Percentiles rank a stretch among this genome's conserved stretches.
phyloP scores from a whole-genome alignment of 2,113 vertebrate genomes.

The Lampris incognitus region DNA sequence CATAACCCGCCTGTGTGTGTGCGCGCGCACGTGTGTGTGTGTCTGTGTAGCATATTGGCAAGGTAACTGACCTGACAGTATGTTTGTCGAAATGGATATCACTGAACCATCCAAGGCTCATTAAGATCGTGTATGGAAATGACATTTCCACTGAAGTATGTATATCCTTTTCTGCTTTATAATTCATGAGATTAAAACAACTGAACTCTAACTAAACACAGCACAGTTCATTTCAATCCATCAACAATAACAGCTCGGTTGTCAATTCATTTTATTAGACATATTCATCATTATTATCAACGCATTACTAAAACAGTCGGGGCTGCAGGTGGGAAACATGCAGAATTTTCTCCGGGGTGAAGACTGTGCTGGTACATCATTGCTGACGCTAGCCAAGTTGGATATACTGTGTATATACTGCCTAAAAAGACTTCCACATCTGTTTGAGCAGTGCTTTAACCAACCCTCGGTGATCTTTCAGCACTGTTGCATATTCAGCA shows the following conservation, averaged over 20 bases:
- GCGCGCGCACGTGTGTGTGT: neutral
- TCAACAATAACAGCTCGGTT: neutral
- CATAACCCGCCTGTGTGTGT: no score
- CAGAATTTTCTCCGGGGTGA: conserved; percentile 21
- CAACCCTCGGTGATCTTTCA: neutral
- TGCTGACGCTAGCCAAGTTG: neutral
- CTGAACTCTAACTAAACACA: no score
- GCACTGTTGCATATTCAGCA: neutral
- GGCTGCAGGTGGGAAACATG: conserved; percentile 42
- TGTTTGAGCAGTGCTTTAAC: neutral
- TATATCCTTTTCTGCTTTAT: no score
- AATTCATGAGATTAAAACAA: no score
- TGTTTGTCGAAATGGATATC: neutral
- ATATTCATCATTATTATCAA: conserved; percentile 8
- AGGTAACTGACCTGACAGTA: neutral
- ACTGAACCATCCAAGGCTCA: neutral
- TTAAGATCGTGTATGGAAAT: no score
- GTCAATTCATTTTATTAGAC: conserved; percentile 36
- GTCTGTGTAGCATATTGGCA: neutral
- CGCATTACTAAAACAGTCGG: conserved; percentile 7
- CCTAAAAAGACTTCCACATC: neutral
- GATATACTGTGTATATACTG: neutral
- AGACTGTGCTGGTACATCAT: neutral
- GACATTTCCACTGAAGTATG: no score
- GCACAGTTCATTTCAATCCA: no score